Conservation (phyloP, 2,113 vertebrate genomes). For the Chaenogobius annularis region DNA sequence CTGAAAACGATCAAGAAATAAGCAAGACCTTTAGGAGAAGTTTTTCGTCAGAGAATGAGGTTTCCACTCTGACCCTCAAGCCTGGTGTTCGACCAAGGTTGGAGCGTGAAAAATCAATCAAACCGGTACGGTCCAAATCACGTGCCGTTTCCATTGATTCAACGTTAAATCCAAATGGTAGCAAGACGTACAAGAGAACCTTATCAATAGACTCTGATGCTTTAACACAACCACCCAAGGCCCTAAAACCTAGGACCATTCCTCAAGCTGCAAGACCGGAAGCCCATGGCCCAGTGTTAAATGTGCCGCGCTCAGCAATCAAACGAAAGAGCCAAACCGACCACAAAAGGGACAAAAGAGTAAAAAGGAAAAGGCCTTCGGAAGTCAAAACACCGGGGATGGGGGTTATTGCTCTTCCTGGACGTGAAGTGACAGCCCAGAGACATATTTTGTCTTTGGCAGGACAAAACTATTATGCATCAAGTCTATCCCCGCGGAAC, state of each 20-base stretch:
- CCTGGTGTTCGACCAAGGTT: no score
- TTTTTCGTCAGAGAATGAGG: not conserved
- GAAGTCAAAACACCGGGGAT: no score
- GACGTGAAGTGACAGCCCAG: not conserved
- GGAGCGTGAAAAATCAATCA: no score
- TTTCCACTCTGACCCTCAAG: not conserved
- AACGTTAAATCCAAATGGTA: no score
- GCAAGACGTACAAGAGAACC: no score
- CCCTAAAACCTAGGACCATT: not conserved
- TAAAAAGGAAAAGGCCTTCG: not conserved
- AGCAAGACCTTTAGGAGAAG: not conserved
- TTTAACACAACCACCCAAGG: not conserved
- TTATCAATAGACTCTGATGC: not conserved
- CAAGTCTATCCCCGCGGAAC: no score
- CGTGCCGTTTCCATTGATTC: no score
- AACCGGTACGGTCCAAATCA: no score
- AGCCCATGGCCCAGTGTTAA: not conserved
- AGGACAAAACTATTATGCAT: no score
- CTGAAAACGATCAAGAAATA: not conserved
- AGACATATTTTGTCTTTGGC: no score
- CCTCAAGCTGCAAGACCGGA: not conserved
- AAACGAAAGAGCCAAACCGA: not conserved
- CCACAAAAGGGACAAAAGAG: not conserved
- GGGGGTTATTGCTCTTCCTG: not conserved
- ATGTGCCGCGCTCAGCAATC: not conserved